Percentiles rank a stretch among this genome's conserved stretches.
Conservation (phyloP, 2,113 vertebrate species). For the Dromiciops gliroides region DNA sequence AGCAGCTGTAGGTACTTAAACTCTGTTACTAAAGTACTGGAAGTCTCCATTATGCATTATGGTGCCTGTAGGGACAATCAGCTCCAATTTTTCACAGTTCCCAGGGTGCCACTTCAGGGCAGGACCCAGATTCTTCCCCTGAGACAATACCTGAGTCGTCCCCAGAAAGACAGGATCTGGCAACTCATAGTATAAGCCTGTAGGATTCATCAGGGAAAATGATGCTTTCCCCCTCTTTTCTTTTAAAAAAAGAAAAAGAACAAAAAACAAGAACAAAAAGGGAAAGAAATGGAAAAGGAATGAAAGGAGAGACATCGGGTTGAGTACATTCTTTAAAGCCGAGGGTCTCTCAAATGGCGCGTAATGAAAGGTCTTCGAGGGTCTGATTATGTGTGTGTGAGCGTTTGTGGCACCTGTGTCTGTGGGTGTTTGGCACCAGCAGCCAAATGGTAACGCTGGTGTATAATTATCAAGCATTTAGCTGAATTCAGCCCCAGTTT, state of each 20-base stretch:
- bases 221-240: background rate
- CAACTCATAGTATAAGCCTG: slow-evolving; percentile 19
- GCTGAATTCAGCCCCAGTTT: slow-evolving; percentile 74
- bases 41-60: slow-evolving; percentile 53
- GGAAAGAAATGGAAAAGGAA: slow-evolving; percentile 35
- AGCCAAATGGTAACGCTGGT: slow-evolving; percentile 75
- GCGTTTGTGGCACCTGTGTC: slow-evolving; percentile 75
- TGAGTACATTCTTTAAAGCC: slow-evolving; percentile 62
- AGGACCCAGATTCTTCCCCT: slow-evolving; percentile 32
- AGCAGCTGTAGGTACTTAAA: slow-evolving; percentile 79
- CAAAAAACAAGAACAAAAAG: slow-evolving; percentile 62
- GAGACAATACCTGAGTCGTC: slow-evolving; percentile 36
- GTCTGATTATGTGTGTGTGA: slow-evolving; percentile 72
- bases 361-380: slow-evolving; percentile 69
- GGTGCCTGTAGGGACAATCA: slow-evolving; percentile 55
- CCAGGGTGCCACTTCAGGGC: slow-evolving; percentile 43
- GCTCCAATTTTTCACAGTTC: slow-evolving; percentile 31
- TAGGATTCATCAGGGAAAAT: slow-evolving; percentile 41
- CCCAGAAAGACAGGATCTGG: background rate
- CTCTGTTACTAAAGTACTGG: slow-evolving; percentile 38
- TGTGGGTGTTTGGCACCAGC: slow-evolving; percentile 53
- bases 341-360: slow-evolving; percentile 48
- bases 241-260: slow-evolving; percentile 54
- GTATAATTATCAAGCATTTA: slow-evolving; percentile 81
- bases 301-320: slow-evolving; percentile 13